Percentiles rank a stretch among this genome's conserved stretches.
Conservation (phyloP, 2,888 invertebrate genomes). For the Portevinia maculata region DNA sequence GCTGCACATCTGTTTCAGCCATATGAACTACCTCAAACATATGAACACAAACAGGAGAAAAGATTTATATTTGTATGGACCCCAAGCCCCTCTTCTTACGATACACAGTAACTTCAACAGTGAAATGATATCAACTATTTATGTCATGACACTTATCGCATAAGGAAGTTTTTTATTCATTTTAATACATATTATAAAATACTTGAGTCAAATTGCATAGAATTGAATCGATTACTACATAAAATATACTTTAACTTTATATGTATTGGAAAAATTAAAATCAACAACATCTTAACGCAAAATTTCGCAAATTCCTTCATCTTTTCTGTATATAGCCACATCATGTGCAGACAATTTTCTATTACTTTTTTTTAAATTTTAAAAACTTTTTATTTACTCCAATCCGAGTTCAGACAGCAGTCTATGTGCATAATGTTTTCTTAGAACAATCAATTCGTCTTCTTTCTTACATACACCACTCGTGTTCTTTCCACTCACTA, state of each 20-base stretch:
- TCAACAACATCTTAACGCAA: neutral
- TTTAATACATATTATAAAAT: conserved; percentile 14
- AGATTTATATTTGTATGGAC: neutral
- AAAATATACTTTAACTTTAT: neutral
- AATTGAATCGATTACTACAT: neutral
- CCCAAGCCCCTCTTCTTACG: no score
- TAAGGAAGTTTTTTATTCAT: conserved; percentile 13
- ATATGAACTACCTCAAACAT: no score
- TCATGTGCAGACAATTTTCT: conserved; percentile 15
- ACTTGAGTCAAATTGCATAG: neutral
- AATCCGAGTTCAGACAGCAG: no score
- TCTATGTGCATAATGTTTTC: no score
- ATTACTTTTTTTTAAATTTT: no score
- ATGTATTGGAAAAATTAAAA: neutral
- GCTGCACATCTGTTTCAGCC: no score
- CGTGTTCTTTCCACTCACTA: neutral
- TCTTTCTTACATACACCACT: neutral
- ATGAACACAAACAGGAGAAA: neutral
- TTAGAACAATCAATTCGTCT: neutral
- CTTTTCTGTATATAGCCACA: conserved; percentile 24
- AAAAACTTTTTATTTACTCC: no score
- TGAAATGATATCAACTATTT: neutral
- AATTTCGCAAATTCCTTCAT: conserved; percentile 15
- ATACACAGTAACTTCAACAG: neutral
- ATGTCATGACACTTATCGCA: conserved; percentile 1